A percentile compares a stretch with the other conserved stretches of the same genome.
Evolutionary conservation across 1,140 invertebrate genomes (phyloP).

Genomic region (Drosophila kepulauana): DNA sequence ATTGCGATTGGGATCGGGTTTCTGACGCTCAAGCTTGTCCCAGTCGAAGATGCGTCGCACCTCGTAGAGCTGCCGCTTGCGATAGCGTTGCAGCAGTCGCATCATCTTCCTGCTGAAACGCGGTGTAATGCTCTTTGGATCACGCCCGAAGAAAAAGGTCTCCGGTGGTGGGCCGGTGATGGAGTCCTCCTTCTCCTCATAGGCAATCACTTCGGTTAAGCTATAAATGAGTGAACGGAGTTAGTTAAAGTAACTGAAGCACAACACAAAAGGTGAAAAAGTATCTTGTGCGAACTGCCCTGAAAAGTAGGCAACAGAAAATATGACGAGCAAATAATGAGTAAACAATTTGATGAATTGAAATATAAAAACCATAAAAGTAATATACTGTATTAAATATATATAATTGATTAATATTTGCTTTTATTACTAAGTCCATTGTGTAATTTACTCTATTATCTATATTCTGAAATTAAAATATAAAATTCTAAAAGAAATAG

Average conservation of each 20-base stretch:
- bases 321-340: neutral
- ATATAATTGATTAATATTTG: too few species aligned
- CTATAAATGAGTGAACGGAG: slow-evolving; percentile 16
- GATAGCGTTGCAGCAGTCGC: slow-evolving; percentile 85
- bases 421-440: too few species aligned
- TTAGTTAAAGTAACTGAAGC: neutral
- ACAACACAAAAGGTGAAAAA: too few species aligned
- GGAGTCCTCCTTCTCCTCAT: slow-evolving; percentile 58
- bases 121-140: slow-evolving; percentile 82
- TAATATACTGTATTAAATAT: too few species aligned
- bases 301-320: slow-evolving; percentile 3
- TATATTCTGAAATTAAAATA: too few species aligned
- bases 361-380: too few species aligned
- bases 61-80: slow-evolving; percentile 83
- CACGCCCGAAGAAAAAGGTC: slow-evolving; percentile 86
- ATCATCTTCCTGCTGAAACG: slow-evolving; percentile 86
- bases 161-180: slow-evolving; percentile 81
- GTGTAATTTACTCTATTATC: too few species aligned
- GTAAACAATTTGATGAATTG: too few species aligned
- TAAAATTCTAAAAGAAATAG: too few species aligned
- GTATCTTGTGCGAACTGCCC: neutral
- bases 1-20: slow-evolving; percentile 87
- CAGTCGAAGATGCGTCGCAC: slow-evolving; percentile 85
- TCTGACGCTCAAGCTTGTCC: slow-evolving; percentile 75
- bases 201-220: slow-evolving; percentile 49